Evolutionary conservation across 2,888 invertebrate genomes (phyloP).

Genomic region (Phalera bucephala): DNA sequence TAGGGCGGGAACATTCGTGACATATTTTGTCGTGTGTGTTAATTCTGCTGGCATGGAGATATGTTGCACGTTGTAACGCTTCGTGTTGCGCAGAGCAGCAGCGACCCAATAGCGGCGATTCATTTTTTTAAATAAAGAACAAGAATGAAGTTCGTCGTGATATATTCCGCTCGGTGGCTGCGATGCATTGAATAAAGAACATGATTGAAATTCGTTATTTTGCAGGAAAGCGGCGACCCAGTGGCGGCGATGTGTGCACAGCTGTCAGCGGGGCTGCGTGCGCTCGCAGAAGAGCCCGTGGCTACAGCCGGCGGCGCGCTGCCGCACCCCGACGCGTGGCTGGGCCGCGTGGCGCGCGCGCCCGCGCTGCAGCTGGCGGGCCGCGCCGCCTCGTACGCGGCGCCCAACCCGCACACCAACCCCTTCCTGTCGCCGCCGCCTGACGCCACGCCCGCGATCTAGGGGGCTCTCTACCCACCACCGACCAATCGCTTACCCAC

Average conservation of each 20-base stretch:
- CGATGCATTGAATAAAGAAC: too few relatives aligned
- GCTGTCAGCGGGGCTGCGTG: slow-evolving; percentile 88
- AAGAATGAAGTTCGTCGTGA: too few relatives aligned
- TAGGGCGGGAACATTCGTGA: too few relatives aligned
- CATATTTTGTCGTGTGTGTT: too few relatives aligned
- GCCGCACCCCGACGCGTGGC: slow-evolving; percentile 93
- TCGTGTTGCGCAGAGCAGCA: too few relatives aligned
- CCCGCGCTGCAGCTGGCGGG: slow-evolving; percentile 80
- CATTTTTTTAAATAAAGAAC: too few relatives aligned
- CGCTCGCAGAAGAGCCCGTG: slow-evolving; percentile 84
- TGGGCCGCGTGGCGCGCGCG: slow-evolving; percentile 86
- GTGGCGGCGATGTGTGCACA: slow-evolving; percentile 92
- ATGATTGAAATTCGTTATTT: too few relatives aligned
- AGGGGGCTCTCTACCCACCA: slow-evolving; percentile 12
- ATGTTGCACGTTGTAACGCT: too few relatives aligned
- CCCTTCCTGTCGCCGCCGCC: slow-evolving; percentile 36
- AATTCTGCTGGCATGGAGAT: too few relatives aligned
- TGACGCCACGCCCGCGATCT: slow-evolving; percentile 21
- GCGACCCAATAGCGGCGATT: too few relatives aligned
- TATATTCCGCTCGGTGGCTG: too few relatives aligned
- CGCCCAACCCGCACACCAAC: slow-evolving; percentile 33
- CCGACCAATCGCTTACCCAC: too few relatives aligned
- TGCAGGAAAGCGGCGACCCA: slow-evolving; percentile 61
- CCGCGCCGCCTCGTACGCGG: slow-evolving; percentile 54
- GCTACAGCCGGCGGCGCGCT: slow-evolving; percentile 62